phyloP scores from a whole-genome alignment of 37 sponge, comb jelly and placozoan species.

The Cliona cf. orientalis region DNA sequence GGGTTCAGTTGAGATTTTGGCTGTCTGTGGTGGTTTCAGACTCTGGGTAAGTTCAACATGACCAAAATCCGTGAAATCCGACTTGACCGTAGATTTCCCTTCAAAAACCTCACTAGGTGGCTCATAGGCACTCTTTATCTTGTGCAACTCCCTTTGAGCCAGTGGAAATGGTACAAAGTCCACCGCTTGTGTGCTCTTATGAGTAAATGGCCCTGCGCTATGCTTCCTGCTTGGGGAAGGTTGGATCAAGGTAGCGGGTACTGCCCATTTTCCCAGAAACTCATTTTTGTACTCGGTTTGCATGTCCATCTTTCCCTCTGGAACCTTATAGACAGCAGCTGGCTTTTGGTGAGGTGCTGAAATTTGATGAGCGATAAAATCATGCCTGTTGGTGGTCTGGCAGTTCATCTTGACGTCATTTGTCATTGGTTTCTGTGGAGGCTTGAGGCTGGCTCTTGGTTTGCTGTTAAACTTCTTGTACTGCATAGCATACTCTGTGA shows the following conservation, averaged over 20 bases:
- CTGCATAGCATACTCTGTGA: conserved; percentile 55
- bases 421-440: conserved; percentile 29
- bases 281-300: conserved; percentile 56
- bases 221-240: conserved; percentile 18
- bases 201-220: conserved; percentile 17
- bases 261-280: conserved; percentile 46
- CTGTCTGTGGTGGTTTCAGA: conserved; percentile 50
- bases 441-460: conserved; percentile 43
- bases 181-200: conserved; percentile 48
- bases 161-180: conserved; percentile 54
- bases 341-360: conserved; percentile 16
- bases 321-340: conserved; percentile 27
- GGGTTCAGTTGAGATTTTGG: conserved; percentile 41
- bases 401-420: conserved; percentile 42
- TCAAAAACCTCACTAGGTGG: conserved; percentile 67
- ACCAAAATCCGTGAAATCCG: conserved; percentile 49
- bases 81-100: conserved; percentile 45
- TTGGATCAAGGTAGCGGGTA: conserved; percentile 37
- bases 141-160: conserved; percentile 21
- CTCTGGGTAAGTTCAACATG: conserved; percentile 17
- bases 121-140: conserved; percentile 40
- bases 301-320: conserved; percentile 51
- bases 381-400: conserved; percentile 48
- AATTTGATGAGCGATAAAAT: conserved; percentile 58
- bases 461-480: conserved; percentile 37